Conservation (phyloP, 2,113 vertebrate genomes). For the Pseudopodoces humilis region DNA sequence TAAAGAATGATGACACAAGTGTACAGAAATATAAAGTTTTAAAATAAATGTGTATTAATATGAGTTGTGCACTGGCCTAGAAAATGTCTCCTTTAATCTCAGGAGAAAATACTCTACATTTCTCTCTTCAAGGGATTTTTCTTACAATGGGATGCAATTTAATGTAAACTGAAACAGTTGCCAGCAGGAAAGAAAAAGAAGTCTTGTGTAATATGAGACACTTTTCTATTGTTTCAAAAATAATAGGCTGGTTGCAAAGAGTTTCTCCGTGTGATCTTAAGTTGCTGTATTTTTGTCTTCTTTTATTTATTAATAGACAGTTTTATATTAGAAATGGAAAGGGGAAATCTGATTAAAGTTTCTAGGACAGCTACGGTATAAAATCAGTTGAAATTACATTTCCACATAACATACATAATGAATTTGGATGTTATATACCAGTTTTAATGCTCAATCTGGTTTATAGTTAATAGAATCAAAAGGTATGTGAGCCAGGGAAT, state of each 20-base stretch:
- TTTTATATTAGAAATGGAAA: conserved; percentile 13
- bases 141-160: not conserved
- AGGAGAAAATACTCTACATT: not conserved
- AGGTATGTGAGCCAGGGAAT: not conserved
- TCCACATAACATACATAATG: not conserved
- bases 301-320: not conserved
- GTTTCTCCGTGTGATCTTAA: not conserved
- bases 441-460: not conserved
- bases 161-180: not conserved
- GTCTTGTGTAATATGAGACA: not conserved
- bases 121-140: not conserved
- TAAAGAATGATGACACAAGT: not conserved
- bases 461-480: conserved; percentile 32
- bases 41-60: conserved; percentile 20
- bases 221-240: not conserved
- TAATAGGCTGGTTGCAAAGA: not conserved
- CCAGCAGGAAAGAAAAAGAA: not conserved
- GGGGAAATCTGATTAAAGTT: conserved; percentile 18
- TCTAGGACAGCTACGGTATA: not conserved
- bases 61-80: not conserved
- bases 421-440: conserved; percentile 7
- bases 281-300: not conserved
- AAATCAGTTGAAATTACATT: conserved; percentile 31
- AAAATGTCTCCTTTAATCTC: conserved; percentile 26
- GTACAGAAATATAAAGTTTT: not conserved